phyloP scores from a whole-genome alignment of 2,797 vertebrate genomes.

The Capromys pilorides region DNA sequence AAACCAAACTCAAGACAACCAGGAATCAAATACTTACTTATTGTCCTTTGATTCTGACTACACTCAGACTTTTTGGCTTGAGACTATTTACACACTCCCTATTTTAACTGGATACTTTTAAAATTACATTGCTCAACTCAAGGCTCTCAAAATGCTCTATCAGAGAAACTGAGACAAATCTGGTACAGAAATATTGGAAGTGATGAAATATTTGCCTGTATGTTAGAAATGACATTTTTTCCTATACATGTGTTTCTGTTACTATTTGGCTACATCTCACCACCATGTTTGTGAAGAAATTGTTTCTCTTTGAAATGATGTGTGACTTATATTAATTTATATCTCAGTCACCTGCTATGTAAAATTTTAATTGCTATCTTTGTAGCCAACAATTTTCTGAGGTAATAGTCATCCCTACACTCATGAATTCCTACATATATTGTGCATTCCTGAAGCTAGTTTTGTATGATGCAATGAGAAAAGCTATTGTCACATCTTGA shows the following conservation, averaged over 20 bases:
- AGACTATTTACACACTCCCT: not conserved
- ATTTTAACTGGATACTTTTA: not conserved
- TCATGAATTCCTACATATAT: not conserved
- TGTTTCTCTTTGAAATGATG: constrained; percentile 18
- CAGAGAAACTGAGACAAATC: not conserved
- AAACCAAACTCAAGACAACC: not conserved
- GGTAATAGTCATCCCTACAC: not conserved
- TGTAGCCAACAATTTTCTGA: constrained; percentile 3
- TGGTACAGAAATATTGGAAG: not conserved
- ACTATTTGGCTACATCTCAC: not conserved
- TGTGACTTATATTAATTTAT: constrained; percentile 52
- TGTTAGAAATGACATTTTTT: not conserved
- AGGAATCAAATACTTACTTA: not conserved
- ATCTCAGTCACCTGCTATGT: constrained; percentile 51
- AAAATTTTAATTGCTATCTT: constrained; percentile 22
- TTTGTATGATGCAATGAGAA: constrained; percentile 25
- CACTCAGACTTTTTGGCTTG: not conserved
- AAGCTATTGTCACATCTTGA: not conserved
- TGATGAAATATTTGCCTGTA: not conserved
- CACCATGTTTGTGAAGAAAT: not conserved
- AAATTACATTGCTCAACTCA: not conserved
- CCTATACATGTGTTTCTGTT: not conserved
- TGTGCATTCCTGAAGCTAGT: not conserved
- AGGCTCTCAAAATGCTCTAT: not conserved
- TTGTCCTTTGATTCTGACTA: not conserved